Conservation (phyloP, 35 echinoderm and acorn worm genomes). For the Holothuria glaberrima region DNA sequence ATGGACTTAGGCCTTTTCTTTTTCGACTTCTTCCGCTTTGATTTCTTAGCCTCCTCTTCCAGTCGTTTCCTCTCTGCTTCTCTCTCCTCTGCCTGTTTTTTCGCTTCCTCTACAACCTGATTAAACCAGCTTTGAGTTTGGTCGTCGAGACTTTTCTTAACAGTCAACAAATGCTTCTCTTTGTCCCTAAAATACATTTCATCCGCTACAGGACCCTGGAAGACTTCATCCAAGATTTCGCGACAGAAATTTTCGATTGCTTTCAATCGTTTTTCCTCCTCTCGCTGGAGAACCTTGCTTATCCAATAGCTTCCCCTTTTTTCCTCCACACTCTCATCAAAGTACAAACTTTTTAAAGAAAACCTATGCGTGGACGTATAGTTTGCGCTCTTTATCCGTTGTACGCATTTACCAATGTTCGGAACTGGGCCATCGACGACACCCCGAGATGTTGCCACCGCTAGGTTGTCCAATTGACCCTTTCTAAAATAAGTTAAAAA, state of each 20-base stretch:
- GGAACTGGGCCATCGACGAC: slow-evolving; percentile 17
- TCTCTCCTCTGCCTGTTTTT: slow-evolving; percentile 22
- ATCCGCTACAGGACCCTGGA: slow-evolving; percentile 27
- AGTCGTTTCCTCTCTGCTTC: neutral
- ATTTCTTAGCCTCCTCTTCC: neutral
- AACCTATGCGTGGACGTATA: neutral
- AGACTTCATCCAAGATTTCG: slow-evolving; percentile 9
- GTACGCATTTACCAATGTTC: slow-evolving; percentile 46
- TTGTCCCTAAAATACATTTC: slow-evolving; percentile 26
- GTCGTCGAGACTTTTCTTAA: neutral
- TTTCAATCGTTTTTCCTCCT: slow-evolving; percentile 26
- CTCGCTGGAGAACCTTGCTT: slow-evolving; percentile 6
- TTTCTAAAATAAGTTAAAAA: slow-evolving; percentile 33
- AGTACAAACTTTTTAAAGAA: slow-evolving; percentile 47
- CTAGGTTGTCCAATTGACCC: slow-evolving; percentile 1
- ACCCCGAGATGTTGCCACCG: slow-evolving; percentile 22
- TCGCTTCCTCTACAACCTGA: slow-evolving; percentile 18
- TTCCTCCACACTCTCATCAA: slow-evolving; percentile 26
- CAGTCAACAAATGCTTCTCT: slow-evolving; percentile 18
- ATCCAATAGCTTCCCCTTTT: slow-evolving; percentile 27
- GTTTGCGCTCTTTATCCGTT: slow-evolving; percentile 21
- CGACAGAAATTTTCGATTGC: slow-evolving; percentile 29
- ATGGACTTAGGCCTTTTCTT: slow-evolving; percentile 49
- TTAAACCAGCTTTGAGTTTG: slow-evolving; percentile 37
- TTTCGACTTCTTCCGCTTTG: neutral